These are phyloP conservation scores for Eulemur albifrons DNA, from an alignment of 2,797 vertebrate genomes.

Conservation along the genomic window DNA sequence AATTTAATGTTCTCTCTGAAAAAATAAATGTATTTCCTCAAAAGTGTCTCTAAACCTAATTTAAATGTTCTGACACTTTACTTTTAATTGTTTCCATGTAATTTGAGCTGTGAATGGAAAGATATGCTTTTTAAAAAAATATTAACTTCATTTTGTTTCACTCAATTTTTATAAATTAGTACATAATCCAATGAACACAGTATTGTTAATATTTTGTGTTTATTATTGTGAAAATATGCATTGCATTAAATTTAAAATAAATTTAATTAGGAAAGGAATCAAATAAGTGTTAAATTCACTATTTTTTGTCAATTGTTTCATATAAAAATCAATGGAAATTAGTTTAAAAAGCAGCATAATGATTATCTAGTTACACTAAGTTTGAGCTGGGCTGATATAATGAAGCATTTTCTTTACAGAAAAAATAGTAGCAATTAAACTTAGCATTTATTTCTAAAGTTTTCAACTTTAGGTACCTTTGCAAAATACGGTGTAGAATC, in stretches of 20 bases:
- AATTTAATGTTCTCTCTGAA: background rate
- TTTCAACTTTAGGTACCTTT: background rate
- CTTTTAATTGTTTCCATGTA: conserved; percentile 73
- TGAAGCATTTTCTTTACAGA: background rate
- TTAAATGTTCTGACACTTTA: conserved; percentile 70
- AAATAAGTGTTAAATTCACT: background rate
- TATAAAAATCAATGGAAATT: conserved; percentile 37
- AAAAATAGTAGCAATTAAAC: background rate
- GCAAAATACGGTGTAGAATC: background rate
- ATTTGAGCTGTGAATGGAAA: conserved; percentile 77
- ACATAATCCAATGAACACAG: conserved; percentile 69
- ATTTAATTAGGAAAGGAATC: background rate
- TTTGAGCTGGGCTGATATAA: background rate
- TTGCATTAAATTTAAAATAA: background rate
- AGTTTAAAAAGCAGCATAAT: conserved; percentile 9
- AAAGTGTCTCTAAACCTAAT: conserved; percentile 76
- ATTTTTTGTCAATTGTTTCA: conserved; percentile 29
- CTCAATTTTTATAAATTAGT: conserved; percentile 66
- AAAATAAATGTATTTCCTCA: conserved; percentile 54
- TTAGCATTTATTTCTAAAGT: background rate
- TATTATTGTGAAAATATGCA: conserved; percentile 47
- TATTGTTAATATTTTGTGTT: conserved; percentile 62
- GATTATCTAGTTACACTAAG: background rate
- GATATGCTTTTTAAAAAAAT: conserved; percentile 34
- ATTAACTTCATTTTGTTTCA: conserved; percentile 69